phyloP scores from a whole-genome alignment of 2,113 vertebrate species.

The Steatornis caripensis region DNA sequence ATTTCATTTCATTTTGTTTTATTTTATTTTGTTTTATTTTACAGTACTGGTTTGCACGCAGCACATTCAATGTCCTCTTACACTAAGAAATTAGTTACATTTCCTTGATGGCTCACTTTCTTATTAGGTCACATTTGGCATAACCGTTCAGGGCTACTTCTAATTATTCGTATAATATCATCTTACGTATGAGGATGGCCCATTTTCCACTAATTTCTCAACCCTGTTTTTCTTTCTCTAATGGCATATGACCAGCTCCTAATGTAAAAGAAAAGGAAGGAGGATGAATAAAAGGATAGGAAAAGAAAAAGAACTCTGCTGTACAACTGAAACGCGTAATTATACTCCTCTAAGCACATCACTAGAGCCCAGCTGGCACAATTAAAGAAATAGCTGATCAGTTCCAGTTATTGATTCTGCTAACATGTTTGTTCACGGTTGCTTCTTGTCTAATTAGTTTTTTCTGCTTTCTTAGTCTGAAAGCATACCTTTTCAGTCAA shows the following conservation, averaged over 20 bases:
- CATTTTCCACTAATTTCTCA: conserved; percentile 57
- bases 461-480: conserved; percentile 78
- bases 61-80: conserved; percentile 50
- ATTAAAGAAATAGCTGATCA: conserved; percentile 84
- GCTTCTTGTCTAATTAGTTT: conserved; percentile 82
- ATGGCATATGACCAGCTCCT: conserved; percentile 55
- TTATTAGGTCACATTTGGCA: conserved; percentile 60
- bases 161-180: conserved; percentile 65
- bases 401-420: conserved; percentile 83
- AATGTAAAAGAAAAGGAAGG: conserved; percentile 34
- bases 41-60: neutral
- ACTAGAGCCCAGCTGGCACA: conserved; percentile 73
- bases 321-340: conserved; percentile 61
- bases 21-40: conserved; percentile 11
- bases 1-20: no score
- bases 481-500: conserved; percentile 76
- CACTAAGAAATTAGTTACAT: conserved; percentile 69
- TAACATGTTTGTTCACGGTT: conserved; percentile 81
- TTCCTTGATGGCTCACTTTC: conserved; percentile 65
- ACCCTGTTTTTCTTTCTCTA: conserved; percentile 60
- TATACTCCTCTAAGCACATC: conserved; percentile 72
- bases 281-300: conserved; percentile 25
- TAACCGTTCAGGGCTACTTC: conserved; percentile 33
- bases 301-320: conserved; percentile 53
- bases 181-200: conserved; percentile 40